A percentile compares a stretch with the other conserved stretches of the same genome.
These are phyloP conservation scores for Halcyon badia DNA, from an alignment of 2,797 vertebrate genomes.

Conservation along the genomic window DNA sequence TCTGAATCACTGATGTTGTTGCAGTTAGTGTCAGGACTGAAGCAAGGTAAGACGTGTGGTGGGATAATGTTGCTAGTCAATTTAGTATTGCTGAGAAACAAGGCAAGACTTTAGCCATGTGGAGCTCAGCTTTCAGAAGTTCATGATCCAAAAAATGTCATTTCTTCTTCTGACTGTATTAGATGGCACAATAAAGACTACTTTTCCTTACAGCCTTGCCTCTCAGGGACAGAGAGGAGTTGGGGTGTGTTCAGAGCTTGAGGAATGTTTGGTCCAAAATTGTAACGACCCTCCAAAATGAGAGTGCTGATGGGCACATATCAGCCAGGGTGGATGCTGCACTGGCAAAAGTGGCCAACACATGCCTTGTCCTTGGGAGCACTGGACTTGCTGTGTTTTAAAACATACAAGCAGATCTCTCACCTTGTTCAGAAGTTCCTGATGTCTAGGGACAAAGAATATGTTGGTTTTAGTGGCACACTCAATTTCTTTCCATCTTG, in stretches of 20 bases:
- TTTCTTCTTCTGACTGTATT: background rate
- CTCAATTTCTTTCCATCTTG: background rate
- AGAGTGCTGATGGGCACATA: background rate
- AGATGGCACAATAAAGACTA: rapidly evolving
- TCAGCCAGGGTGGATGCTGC: rapidly evolving
- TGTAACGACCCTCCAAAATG: background rate
- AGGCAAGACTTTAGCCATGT: background rate
- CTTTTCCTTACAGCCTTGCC: background rate
- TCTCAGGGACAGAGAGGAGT: background rate
- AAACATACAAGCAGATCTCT: background rate
- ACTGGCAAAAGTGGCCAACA: background rate
- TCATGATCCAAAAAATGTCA: background rate
- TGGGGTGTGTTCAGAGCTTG: background rate
- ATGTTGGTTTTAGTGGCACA: background rate
- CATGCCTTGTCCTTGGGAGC: rapidly evolving
- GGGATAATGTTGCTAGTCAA: background rate
- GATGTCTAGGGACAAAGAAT: background rate
- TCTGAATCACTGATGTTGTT: background rate
- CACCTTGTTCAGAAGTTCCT: background rate
- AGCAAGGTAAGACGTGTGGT: background rate
- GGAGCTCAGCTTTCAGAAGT: background rate
- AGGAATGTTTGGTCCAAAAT: background rate
- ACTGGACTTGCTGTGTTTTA: background rate
- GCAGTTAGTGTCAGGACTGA: background rate
- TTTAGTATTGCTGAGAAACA: background rate